Conservation (phyloP, 2,888 invertebrate species). For the Catocala sponsa region DNA sequence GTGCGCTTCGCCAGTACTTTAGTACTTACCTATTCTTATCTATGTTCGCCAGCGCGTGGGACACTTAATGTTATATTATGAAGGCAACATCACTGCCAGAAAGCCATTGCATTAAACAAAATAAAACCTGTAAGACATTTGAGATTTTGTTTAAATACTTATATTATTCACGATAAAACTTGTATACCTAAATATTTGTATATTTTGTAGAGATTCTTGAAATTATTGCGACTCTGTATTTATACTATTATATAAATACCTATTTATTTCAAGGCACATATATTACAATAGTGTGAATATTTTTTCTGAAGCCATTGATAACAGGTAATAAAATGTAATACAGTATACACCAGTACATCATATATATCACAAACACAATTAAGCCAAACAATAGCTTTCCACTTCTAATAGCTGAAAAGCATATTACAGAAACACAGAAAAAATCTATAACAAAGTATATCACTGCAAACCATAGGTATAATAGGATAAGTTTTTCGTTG, state of each 20-base stretch:
- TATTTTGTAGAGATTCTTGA: too few species aligned
- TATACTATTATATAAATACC: not conserved
- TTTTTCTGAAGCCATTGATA: slow-evolving; percentile 70
- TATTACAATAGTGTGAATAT: slow-evolving; percentile 68
- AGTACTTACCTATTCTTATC: too few species aligned
- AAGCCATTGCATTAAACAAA: too few species aligned
- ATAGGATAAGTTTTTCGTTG: slow-evolving; percentile 62
- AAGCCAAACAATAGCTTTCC: slow-evolving; percentile 33
- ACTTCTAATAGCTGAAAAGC: slow-evolving; percentile 37
- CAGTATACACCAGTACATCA: slow-evolving; percentile 59
- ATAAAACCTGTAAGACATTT: too few species aligned
- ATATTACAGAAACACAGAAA: slow-evolving; percentile 40
- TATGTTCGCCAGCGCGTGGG: too few species aligned
- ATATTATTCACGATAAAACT: too few species aligned
- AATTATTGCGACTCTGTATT: too few species aligned
- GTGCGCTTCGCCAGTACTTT: too few species aligned
- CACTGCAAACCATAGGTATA: slow-evolving; percentile 65
- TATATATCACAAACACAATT: slow-evolving; percentile 40
- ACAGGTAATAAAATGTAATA: slow-evolving; percentile 60
- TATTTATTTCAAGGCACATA: slow-evolving; percentile 34
- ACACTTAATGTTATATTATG: too few species aligned
- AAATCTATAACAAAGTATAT: slow-evolving; percentile 59
- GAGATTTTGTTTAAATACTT: too few species aligned
- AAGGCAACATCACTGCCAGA: too few species aligned
- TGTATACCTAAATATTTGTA: too few species aligned